Percentiles rank a stretch among this genome's conserved stretches.
These are phyloP conservation scores for Lasioglossum calceatum DNA, from an alignment of 2,888 invertebrate species.

Conservation along the genomic window DNA sequence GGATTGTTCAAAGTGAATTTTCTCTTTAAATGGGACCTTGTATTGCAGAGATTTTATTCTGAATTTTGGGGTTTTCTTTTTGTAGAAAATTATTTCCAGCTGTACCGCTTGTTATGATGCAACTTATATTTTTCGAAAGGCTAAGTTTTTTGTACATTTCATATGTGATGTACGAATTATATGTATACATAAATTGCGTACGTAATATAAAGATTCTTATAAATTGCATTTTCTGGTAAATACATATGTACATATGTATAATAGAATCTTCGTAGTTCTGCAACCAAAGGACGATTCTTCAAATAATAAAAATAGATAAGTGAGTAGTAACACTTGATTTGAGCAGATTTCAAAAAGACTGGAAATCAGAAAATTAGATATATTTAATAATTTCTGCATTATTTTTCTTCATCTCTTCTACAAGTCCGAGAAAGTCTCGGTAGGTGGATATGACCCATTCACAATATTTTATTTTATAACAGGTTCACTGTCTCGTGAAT, in stretches of 20 bases:
- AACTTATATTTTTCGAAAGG: background rate
- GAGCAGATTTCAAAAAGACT: too few relatives aligned
- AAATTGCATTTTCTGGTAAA: background rate
- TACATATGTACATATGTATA: too few relatives aligned
- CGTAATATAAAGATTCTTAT: background rate
- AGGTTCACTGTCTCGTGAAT: background rate
- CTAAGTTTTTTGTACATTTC: background rate
- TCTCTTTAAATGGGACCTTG: background rate
- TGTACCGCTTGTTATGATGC: background rate
- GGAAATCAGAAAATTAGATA: background rate
- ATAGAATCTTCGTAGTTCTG: background rate
- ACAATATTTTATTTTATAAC: background rate
- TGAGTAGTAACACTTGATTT: too few relatives aligned
- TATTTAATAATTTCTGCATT: background rate
- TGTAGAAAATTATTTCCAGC: background rate
- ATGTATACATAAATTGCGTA: too few relatives aligned
- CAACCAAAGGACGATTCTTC: background rate
- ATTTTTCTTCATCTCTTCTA: background rate
- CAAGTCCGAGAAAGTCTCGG: background rate
- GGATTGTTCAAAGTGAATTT: background rate
- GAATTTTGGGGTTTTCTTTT: background rate
- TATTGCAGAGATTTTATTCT: background rate
- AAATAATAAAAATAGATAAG: background rate
- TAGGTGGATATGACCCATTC: background rate
- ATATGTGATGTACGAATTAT: background rate